Conservation (phyloP, 2,888 invertebrate genomes). For the Tinea semifulvella region DNA sequence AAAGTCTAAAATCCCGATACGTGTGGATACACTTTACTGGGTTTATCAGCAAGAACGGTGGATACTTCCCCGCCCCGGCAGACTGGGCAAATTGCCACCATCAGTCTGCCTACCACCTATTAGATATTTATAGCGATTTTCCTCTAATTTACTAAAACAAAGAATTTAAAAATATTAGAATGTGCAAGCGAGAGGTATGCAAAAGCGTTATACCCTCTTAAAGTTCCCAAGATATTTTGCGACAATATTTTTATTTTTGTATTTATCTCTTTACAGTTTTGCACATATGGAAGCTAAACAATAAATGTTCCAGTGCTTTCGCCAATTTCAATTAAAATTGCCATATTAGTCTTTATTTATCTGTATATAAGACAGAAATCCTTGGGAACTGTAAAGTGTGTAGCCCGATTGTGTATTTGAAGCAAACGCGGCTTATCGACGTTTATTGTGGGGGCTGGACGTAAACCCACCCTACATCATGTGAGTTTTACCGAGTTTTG, state of each 20-base stretch:
- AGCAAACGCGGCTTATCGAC: slow-evolving; percentile 12
- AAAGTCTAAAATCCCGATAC: no score
- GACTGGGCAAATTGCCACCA: no score
- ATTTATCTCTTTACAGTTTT: slow-evolving; percentile 3
- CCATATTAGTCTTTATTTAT: background rate
- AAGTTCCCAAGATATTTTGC: background rate
- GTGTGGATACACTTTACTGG: no score
- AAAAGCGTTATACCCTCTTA: background rate
- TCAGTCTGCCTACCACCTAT: no score
- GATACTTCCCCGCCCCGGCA: no score
- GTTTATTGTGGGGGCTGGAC: slow-evolving; percentile 8
- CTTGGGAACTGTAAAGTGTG: background rate
- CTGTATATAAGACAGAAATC: background rate
- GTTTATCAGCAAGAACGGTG: no score
- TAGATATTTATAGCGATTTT: no score
- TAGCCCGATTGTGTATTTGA: background rate
- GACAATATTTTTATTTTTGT: slow-evolving; percentile 6
- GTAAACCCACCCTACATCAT: slow-evolving; percentile 7
- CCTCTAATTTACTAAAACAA: no score
- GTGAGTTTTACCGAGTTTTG: no score
- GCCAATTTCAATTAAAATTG: background rate
- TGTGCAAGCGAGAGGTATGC: no score
- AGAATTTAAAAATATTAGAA: no score
- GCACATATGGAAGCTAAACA: slow-evolving; percentile 6
- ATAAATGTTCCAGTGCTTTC: background rate